phyloP scores from a whole-genome alignment of 2,113 vertebrate genomes.

The Aegotheles bennettii region DNA sequence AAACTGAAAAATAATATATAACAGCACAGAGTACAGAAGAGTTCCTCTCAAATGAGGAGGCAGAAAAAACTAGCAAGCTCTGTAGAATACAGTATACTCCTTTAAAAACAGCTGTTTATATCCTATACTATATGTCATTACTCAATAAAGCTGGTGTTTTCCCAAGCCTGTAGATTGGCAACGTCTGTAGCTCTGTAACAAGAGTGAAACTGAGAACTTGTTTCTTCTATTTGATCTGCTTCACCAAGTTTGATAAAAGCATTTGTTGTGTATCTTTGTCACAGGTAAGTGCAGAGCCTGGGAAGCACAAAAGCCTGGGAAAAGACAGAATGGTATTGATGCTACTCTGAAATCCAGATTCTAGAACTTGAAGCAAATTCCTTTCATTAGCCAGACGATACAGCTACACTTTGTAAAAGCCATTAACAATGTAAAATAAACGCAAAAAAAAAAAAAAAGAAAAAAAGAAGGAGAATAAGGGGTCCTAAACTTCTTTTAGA shows the following conservation, averaged over 20 bases:
- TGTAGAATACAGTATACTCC: not conserved
- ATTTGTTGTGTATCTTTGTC: not conserved
- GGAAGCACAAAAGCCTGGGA: not conserved
- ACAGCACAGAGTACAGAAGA: not conserved
- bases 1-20: not conserved
- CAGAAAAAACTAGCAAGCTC: not conserved
- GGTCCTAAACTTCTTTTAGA: not conserved
- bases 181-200: not conserved
- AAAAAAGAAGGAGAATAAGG: accelerated
- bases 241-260: not conserved
- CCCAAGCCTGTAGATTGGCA: not conserved
- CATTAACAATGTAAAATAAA: not conserved
- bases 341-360: not conserved
- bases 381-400: not conserved
- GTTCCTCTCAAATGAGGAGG: not conserved
- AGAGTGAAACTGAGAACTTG: not conserved
- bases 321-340: not conserved
- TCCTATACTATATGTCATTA: not conserved
- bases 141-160: not conserved
- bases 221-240: not conserved
- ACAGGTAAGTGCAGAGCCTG: not conserved
- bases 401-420: not conserved
- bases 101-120: not conserved
- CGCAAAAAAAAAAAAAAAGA: accelerated
- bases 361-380: not conserved